Conservation (phyloP, 2,113 vertebrate genomes). For the Phodopus roborovskii region DNA sequence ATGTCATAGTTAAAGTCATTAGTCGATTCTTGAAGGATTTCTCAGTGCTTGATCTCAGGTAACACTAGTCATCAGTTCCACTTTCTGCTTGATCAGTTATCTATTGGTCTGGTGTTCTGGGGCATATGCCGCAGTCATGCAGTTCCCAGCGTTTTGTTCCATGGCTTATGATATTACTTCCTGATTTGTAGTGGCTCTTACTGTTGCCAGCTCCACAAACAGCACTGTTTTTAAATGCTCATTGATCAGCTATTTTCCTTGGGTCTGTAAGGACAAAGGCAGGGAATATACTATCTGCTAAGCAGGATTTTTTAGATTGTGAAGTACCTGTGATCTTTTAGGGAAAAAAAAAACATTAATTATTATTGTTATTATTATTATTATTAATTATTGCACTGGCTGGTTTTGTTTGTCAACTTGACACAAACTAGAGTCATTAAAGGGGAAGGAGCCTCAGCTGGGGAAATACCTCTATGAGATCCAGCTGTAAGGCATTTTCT, state of each 20-base stretch:
- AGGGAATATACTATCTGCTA: not conserved
- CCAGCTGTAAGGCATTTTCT: too few species aligned
- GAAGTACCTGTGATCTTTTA: not conserved
- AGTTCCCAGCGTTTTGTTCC: not conserved
- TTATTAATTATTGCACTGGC: too few species aligned
- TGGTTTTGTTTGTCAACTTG: too few species aligned
- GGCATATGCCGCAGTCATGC: not conserved
- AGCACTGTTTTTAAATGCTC: not conserved
- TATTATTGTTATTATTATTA: too few species aligned
- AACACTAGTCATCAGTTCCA: not conserved
- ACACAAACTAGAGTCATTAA: too few species aligned
- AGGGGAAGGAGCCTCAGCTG: too few species aligned
- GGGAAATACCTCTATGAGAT: too few species aligned
- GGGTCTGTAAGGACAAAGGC: not conserved
- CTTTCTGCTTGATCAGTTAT: not conserved
- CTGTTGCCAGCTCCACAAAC: not conserved
- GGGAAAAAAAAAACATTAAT: not conserved
- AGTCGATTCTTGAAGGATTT: not conserved
- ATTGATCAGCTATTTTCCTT: not conserved
- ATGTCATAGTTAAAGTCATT: not conserved
- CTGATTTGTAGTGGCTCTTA: not conserved
- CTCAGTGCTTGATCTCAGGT: not conserved
- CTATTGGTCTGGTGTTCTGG: not conserved
- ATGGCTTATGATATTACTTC: too few species aligned
- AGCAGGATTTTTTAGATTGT: not conserved